Base-by-base conservation (phyloP, 2,888 invertebrate species). In the Lathronympha strigana region DNA sequence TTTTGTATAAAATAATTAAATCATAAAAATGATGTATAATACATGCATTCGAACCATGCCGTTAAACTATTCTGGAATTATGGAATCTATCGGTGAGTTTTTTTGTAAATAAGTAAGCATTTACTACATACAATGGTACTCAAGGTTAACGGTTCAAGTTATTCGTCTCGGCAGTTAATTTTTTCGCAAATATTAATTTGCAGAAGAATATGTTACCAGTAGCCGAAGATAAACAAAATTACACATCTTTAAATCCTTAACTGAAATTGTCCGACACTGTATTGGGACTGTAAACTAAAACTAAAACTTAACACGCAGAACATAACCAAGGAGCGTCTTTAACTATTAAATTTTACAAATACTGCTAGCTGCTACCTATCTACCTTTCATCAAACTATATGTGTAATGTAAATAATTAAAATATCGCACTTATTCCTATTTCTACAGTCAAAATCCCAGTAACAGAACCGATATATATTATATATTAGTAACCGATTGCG, bases 1-100 rank as follows among this genome's bases (percentile, higher is more conserved):
- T 60, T 69, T 67, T 69, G 6, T 63, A 40, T 61, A 67, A 70
- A 67, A 66, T 66, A 38, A n/a, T 47, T 33, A 66, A 63, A 68
- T 57, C 43, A 23, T 40, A 55, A 64, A 67, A 58, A 69, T 66
- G 66, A 69, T 68, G 67, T 43, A 51, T 33, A 53, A 58, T 43
- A 43, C 51, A 21, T 57, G 36, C 19, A 43, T 47, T n/a, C 50
- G 9, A 28, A 19, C 21, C 45, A 25, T 40, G 15, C 31, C 33
- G 19, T n/a, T 31, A 36, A 43, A 23, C 58, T 51, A 51, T 33
- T 40, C 40, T 31, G 21, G 13, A n/a, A 43, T 36, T n/a, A 36
- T 38, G 36, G 51, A 58, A 13, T 53, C 51, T 17, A 36, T 60
- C n/a, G 64, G 64, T 64, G 58, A 60, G 58, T 53, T 28, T 40